A percentile compares a stretch with the other conserved stretches of the same genome.
Evolutionary conservation across 2,113 vertebrate genomes (phyloP).

Genomic region (Actenoides hombroni): DNA sequence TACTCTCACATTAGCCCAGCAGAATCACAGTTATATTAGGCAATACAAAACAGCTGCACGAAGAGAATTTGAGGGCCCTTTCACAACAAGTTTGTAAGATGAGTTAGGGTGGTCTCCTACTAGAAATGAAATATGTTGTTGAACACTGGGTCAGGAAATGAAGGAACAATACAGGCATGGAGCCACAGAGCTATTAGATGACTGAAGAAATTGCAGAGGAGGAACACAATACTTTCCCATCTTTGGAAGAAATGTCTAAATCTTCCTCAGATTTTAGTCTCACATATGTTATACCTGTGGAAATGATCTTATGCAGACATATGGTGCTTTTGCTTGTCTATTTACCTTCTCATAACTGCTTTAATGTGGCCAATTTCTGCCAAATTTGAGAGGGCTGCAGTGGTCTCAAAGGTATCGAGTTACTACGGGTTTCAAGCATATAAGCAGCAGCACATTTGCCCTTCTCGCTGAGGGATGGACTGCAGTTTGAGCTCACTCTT

Average conservation of each 20-base stretch:
- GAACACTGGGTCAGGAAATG: background rate
- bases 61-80: background rate
- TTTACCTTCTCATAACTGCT: background rate
- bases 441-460: background rate
- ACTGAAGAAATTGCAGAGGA: background rate
- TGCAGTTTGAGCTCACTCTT: background rate
- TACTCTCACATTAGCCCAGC: background rate
- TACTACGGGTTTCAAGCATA: background rate
- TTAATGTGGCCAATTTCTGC: background rate
- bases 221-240: background rate
- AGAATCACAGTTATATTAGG: background rate
- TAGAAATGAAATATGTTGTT: background rate
- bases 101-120: background rate
- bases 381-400: background rate
- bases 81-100: background rate
- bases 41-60: background rate
- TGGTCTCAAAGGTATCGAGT: fast-evolving
- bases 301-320: background rate
- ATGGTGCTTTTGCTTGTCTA: background rate
- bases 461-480: background rate
- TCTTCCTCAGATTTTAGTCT: background rate
- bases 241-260: background rate
- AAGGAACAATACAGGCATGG: background rate
- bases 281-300: background rate
- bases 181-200: background rate